Conservation (phyloP, 2,888 invertebrate species). For the Pycnomerus fuliginosus region DNA sequence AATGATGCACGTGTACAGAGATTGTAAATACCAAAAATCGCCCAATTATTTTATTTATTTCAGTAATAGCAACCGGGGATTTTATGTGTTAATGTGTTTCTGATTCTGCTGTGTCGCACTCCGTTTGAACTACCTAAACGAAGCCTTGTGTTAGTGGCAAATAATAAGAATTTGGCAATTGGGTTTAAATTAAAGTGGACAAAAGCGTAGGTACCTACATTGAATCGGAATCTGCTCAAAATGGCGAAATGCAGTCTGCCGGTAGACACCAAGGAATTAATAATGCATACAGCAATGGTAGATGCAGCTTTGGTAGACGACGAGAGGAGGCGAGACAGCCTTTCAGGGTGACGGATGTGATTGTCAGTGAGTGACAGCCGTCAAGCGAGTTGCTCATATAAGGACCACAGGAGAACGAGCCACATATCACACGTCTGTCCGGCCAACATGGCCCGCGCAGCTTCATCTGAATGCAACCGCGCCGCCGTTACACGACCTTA, state of each 20-base stretch:
- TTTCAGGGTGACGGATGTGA: slow-evolving; percentile 47
- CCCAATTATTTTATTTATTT: too few relatives aligned
- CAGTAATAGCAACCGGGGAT: too few relatives aligned
- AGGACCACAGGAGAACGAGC: slow-evolving; percentile 45
- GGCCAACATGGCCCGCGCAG: slow-evolving; percentile 22
- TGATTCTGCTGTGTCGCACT: too few relatives aligned
- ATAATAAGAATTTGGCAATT: too few relatives aligned
- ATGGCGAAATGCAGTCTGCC: slow-evolving; percentile 37
- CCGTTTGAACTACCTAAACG: too few relatives aligned
- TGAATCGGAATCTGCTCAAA: slow-evolving; percentile 33
- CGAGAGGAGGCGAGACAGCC: slow-evolving; percentile 6
- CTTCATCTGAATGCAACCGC: slow-evolving; percentile 24
- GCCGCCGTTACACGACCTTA: slow-evolving; percentile 13
- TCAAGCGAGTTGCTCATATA: slow-evolving; percentile 46
- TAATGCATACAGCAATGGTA: slow-evolving; percentile 31
- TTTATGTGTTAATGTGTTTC: too few relatives aligned
- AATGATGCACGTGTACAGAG: too few relatives aligned
- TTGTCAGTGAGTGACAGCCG: slow-evolving; percentile 51
- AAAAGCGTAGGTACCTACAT: slow-evolving; percentile 27
- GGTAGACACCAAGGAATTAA: slow-evolving; percentile 31
- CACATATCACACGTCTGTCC: slow-evolving; percentile 43
- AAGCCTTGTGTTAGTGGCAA: neutral
- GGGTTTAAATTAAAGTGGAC: slow-evolving; percentile 27
- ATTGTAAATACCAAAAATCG: too few relatives aligned
- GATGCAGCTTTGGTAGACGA: neutral